Conservation (phyloP, 2,888 invertebrate genomes). For the Cyclophora punctaria region DNA sequence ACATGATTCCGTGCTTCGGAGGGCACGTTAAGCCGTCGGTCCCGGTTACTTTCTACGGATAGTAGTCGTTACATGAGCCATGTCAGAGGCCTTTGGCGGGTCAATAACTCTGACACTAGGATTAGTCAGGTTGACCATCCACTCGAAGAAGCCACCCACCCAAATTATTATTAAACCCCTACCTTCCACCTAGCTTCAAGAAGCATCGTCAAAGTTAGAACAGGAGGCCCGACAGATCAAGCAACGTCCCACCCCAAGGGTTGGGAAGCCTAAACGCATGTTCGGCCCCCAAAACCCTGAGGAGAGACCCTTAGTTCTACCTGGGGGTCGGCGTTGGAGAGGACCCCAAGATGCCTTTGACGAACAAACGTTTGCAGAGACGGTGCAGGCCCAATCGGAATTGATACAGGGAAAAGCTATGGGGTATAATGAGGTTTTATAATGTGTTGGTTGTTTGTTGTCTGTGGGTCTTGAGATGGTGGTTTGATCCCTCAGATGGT, state of each 20-base stretch:
- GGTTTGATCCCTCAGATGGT: too few species aligned
- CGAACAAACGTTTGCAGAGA: constrained; percentile 90
- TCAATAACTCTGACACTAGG: too few species aligned
- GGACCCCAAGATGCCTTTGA: constrained; percentile 91
- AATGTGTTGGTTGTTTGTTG: background rate
- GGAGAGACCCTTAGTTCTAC: constrained; percentile 82
- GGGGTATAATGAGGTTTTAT: constrained; percentile 83
- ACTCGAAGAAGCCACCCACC: too few species aligned
- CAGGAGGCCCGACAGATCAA: constrained; percentile 59
- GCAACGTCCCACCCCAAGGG: constrained; percentile 63
- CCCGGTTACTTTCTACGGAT: too few species aligned
- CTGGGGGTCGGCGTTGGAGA: constrained; percentile 86
- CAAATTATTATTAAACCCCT: too few species aligned
- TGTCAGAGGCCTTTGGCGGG: too few species aligned
- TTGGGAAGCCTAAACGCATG: constrained; percentile 51
- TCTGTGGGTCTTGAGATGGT: too few species aligned
- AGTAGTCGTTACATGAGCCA: too few species aligned
- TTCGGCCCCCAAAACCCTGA: constrained; percentile 78
- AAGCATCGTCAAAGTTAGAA: constrained; percentile 59
- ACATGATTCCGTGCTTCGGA: too few species aligned
- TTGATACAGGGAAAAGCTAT: constrained; percentile 87
- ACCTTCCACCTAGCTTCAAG: constrained; percentile 17
- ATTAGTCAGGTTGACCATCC: too few species aligned
- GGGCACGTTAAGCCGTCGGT: too few species aligned
- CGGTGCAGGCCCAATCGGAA: constrained; percentile 89